Percentiles rank a stretch among this genome's conserved stretches.
These are phyloP conservation scores for Acanthosepion lycidas DNA, from an alignment of 2,888 invertebrate species.

Conservation along the genomic window DNA sequence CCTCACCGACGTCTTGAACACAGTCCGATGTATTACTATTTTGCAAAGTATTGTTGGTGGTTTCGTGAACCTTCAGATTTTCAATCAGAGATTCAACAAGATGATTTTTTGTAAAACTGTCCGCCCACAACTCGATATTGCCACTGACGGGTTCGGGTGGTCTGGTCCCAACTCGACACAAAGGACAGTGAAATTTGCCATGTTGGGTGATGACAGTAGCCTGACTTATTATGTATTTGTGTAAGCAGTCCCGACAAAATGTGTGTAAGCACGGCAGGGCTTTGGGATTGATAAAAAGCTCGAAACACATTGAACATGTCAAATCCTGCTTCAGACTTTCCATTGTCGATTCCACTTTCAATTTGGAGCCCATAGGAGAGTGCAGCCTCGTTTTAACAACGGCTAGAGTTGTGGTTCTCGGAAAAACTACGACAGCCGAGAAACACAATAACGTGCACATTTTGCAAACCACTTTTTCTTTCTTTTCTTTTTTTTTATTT, in stretches of 20 bases:
- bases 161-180: neutral
- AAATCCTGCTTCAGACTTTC: neutral
- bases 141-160: neutral
- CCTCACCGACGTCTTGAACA: neutral
- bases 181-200: neutral
- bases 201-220: neutral
- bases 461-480: neutral
- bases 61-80: neutral
- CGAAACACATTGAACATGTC: constrained; percentile 38
- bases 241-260: neutral
- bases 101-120: neutral
- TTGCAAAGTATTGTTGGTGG: neutral
- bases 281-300: neutral
- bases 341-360: neutral
- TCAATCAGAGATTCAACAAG: neutral
- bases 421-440: neutral
- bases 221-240: constrained; percentile 4
- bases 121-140: neutral
- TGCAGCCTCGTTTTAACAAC: constrained; percentile 42
- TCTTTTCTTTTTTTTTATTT: neutral
- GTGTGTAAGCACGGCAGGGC: constrained; percentile 34
- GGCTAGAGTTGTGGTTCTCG: neutral
- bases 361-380: neutral
- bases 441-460: neutral
- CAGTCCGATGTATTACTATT: neutral